Evolutionary conservation across 1,140 invertebrate species (phyloP).

Genomic region (Atta colombica): DNA sequence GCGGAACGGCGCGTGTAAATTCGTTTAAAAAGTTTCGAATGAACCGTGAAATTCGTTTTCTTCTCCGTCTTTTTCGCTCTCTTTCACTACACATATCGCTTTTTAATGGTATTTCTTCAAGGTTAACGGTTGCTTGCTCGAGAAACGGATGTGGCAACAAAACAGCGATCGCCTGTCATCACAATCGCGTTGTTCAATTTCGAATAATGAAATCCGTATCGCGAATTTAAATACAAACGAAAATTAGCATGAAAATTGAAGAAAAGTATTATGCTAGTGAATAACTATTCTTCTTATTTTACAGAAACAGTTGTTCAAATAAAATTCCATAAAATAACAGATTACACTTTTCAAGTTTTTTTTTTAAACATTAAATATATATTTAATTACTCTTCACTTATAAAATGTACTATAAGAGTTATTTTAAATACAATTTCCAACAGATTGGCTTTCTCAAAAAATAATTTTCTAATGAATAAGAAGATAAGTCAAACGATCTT

Average conservation of each 20-base stretch:
- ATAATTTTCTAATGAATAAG: not conserved
- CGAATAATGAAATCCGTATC: conserved; percentile 67
- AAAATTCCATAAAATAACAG: not conserved
- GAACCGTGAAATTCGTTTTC: conserved; percentile 80
- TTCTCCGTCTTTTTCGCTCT: conserved; percentile 63
- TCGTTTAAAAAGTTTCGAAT: conserved; percentile 79
- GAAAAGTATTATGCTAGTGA: not conserved
- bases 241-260: not conserved
- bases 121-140: conserved; percentile 58
- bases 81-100: conserved; percentile 60
- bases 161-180: conserved; percentile 51
- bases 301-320: not conserved
- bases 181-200: conserved; percentile 63
- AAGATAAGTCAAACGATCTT: too few species aligned
- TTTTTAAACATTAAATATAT: not conserved
- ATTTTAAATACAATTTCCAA: not conserved
- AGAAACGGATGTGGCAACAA: conserved; percentile 61
- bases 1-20: conserved; percentile 62
- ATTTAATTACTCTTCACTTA: not conserved
- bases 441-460: not conserved
- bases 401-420: not conserved
- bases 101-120: conserved; percentile 72
- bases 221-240: conserved; percentile 27
- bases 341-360: not conserved
- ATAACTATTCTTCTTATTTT: not conserved